phyloP scores from a whole-genome alignment of 2,797 vertebrate genomes.

The Danio kyathit region DNA sequence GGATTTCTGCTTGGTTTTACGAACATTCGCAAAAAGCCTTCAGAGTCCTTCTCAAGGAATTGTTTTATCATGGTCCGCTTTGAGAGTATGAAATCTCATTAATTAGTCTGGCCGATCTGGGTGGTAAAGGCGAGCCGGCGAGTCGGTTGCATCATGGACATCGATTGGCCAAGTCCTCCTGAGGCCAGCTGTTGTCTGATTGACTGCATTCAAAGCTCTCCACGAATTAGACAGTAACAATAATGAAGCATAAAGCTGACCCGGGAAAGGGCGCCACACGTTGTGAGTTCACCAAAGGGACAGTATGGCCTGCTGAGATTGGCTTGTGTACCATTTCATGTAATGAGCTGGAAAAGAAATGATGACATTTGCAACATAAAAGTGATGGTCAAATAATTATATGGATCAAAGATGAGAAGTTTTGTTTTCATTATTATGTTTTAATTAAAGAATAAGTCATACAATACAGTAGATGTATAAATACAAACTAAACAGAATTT shows the following conservation, averaged over 20 bases:
- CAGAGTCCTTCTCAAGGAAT: constrained; percentile 16
- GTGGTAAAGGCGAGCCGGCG: constrained; percentile 52
- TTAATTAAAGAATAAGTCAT: no score
- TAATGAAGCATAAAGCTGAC: constrained; percentile 53
- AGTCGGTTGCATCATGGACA: constrained; percentile 70
- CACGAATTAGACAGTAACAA: constrained; percentile 65
- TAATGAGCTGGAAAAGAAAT: not conserved
- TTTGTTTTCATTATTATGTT: not conserved
- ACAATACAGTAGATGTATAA: no score
- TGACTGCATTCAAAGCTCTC: constrained; percentile 72
- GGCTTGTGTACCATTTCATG: not conserved
- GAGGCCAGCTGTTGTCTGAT: constrained; percentile 70
- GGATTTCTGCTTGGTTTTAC: constrained; percentile 60
- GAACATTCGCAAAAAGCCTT: constrained; percentile 33
- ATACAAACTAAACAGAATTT: no score
- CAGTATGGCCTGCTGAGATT: constrained; percentile 33
- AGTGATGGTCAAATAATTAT: not conserved
- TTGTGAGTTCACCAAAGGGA: constrained; percentile 35
- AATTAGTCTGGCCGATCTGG: constrained; percentile 41
- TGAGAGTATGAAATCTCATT: constrained; percentile 35
- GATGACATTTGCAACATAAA: not conserved
- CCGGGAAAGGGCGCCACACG: constrained; percentile 7
- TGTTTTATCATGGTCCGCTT: constrained; percentile 37
- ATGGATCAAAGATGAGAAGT: no score
- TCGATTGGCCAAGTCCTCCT: constrained; percentile 73